Evolutionary conservation across 2,797 vertebrate species (phyloP), one percentile per base, ranked within the genome.

Genomic region (Phoxinus dragarum): DNA sequence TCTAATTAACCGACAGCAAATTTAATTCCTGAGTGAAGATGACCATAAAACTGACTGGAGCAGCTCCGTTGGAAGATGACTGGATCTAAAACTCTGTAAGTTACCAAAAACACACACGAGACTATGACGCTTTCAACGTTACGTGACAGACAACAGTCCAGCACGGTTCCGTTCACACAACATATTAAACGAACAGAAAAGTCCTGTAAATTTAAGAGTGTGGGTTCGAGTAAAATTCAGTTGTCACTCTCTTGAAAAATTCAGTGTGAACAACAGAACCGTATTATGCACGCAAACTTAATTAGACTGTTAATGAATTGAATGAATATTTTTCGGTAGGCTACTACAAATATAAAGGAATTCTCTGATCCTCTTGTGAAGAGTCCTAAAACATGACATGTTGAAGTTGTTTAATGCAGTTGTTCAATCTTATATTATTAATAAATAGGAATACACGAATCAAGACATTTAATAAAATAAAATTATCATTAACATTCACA

Each of bases 391-490:
- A 47, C 34, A 16, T 38, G 23, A 73, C 6, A 9, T 36, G 76
- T 83, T 73, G 82, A 59, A 82, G 47, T 21, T 17, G 23, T 71
- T 90, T 86, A 90, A 91, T 96, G 96, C 93, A 95, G 97, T 97
- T 96, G 94, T 91, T 93, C 91, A 94, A 93, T 93, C 93, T 95
- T 89, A 90, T 95, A 92, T 93, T 93, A 93, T 94, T 94, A 92
- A 96, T 95, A 97, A 97, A 98, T 96, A 97, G 93, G 97, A 95
- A 95, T 95, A 92, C 89, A 92, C 69, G 89, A 71, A 79, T 88
- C 78, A 91, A 91, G 64, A 88, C 87, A 88, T 85, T 88, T 86
- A 80, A 49, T 52, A 34, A 67, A 91, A 86, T 90, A 84, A 93
- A 86, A 92, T 80, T 68, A 91, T 92, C 88, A 88, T 91, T 89